These are phyloP conservation scores for Pocillopora verrucosa DNA, from an alignment of 64 coral and sea anemone species.

Conservation along the genomic window DNA sequence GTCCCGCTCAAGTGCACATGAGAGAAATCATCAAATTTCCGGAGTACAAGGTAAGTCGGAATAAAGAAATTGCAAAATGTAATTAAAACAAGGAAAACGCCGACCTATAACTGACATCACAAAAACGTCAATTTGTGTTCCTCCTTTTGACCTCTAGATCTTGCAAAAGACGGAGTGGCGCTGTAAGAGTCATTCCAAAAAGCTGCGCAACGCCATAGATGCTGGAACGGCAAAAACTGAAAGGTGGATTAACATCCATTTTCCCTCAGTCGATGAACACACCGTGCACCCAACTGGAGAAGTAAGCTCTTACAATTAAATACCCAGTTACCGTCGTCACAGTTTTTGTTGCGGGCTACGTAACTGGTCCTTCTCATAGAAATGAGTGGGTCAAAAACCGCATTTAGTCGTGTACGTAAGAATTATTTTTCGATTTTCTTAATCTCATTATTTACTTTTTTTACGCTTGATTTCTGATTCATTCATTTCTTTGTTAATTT, in stretches of 20 bases:
- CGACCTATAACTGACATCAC: not conserved
- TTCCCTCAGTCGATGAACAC: conserved; percentile 18
- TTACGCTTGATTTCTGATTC: no score
- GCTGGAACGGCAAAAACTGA: conserved; percentile 9
- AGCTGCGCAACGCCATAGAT: not conserved
- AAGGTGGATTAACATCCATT: conserved; percentile 20
- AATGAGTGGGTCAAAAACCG: no score
- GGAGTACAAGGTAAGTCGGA: conserved; percentile 25
- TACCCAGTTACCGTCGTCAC: no score
- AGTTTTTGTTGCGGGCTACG: no score
- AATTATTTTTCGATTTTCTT: no score
- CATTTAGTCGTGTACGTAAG: no score
- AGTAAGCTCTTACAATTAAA: not conserved
- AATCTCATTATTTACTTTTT: no score
- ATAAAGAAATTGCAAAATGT: not conserved
- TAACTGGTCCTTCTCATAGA: no score
- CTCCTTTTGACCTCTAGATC: conserved; percentile 20
- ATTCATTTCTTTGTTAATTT: not conserved
- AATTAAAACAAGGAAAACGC: not conserved
- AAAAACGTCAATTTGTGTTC: not conserved
- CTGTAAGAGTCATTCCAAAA: not conserved
- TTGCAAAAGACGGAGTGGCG: conserved; percentile 38
- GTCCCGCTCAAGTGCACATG: conserved; percentile 29
- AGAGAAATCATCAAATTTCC: conserved; percentile 42
- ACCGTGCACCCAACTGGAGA: conserved; percentile 21